Base-by-base conservation (phyloP, 2,797 vertebrate species). In the Craterocephalus amniculus region DNA sequence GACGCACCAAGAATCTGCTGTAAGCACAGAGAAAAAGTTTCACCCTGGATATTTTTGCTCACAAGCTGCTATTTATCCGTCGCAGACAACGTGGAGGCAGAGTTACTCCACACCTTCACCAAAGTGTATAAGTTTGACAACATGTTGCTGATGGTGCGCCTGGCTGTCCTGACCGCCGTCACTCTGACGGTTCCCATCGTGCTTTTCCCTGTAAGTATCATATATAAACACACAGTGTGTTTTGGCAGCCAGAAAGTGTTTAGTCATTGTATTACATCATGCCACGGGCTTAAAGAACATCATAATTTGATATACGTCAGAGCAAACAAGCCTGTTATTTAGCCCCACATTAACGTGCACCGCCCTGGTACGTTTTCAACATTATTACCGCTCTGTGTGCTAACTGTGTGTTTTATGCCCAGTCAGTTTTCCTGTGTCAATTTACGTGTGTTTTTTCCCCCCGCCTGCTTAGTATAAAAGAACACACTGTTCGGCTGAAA, bases 111-210 rank as follows among this genome's bases (percentile, higher is more conserved):
- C 79, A 98, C 96, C 0, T 99, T 97, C 84, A 97, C 94, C 34
- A 98, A 94, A 89, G 97, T 98, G 13, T 97, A 98, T 14, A 96
- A 93, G 38, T 98, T 97, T 0, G 97, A 99, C 24, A 91, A 94
- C 0, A 84, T 96, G 81, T 82, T 99, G 72, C 93, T 97, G 82
- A 67, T 97, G 82, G 98, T 99, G 61, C 98, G 98, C 29, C 55
- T 99, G 85, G 98, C 97, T 0, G 97, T 99, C 26, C 94, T 99
- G 74, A 95, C 98, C 3, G 97, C 98, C 0, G 98, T 99, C 31
- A 99, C 96, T 0, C 88, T 99, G 69, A 99, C 98, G 0, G 98
- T 99, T 49, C 98, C 98, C 76, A 96, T 99, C 22, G 97, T 99
- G 64, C 94, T 99, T 18, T 99, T 99, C 64, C 98, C 97, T 0